phyloP scores from a whole-genome alignment of 2,797 vertebrate genomes.

The Spea hammondii region DNA sequence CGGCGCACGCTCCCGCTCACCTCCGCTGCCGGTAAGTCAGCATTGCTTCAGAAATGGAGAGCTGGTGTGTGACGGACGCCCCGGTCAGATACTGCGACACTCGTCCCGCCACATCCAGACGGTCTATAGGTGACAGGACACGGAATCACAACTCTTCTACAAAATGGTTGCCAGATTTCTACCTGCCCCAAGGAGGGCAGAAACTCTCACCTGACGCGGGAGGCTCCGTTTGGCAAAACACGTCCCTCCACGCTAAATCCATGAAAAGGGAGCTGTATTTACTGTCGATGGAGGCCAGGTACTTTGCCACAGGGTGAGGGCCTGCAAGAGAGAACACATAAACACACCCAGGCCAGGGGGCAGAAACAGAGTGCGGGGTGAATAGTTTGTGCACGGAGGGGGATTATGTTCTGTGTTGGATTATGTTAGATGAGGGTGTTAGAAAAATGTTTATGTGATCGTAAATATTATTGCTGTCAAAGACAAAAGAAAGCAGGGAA shows the following conservation, averaged over 20 bases:
- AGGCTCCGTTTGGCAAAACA: constrained; percentile 86
- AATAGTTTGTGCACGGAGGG: no score
- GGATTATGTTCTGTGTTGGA: no score
- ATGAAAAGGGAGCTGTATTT: constrained; percentile 88
- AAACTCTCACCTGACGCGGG: constrained; percentile 72
- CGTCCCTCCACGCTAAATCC: constrained; percentile 85
- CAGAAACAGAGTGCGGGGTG: no score
- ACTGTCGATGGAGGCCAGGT: constrained; percentile 87
- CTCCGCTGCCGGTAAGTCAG: constrained; percentile 93
- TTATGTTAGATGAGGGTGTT: no score
- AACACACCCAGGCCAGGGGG: no score
- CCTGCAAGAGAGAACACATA: constrained; percentile 58
- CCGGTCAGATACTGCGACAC: constrained; percentile 85
- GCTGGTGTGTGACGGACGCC: constrained; percentile 85
- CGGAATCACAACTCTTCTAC: no score
- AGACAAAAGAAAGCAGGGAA: no score
- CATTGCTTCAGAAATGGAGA: constrained; percentile 95
- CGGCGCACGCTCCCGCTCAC: constrained; percentile 66
- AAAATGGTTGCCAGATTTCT: no score
- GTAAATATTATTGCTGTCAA: no score
- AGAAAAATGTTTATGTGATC: no score
- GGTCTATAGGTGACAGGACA: constrained; percentile 67
- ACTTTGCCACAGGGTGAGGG: constrained; percentile 91
- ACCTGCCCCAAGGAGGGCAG: no score
- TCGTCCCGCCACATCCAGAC: constrained; percentile 82